Base-by-base conservation (phyloP, 2,113 vertebrate genomes). In the Cinclus cinclus region DNA sequence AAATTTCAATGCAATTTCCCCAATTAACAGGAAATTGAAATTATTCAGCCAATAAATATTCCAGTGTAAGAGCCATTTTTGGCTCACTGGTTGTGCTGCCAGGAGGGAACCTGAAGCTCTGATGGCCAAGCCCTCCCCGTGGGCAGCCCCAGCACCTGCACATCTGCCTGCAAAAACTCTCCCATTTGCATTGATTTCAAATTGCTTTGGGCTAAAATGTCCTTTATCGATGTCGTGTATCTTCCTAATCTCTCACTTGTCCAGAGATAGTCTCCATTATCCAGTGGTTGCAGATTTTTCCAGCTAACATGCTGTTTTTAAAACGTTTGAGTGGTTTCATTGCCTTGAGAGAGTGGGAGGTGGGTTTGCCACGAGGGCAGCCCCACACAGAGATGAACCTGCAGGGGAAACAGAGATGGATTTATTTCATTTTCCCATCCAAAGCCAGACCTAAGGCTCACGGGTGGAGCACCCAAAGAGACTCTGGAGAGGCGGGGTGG, bases 321-420 rank as follows among this genome's bases (percentile, higher is more conserved):
- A 77, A 89, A 62, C 0, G 0, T 94, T 39, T 42, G 76, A 55
- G 83, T 35, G 87, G 23, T 80, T 87, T 83, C 22, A 4, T 13
- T 59, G 79, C 70, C 60, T 27, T 6, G 31, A 80, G 86, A 31
- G 53, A 24, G 33, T 50, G 65, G 60, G 63, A 90, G 78, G 74
- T 50, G 67, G 46, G 37, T 74, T 84, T 81, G 73, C n/a, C 42
- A 63, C n/a, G 2, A 41, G 73, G 35, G 42, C 64, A 83, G 33
- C 55, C 50, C 50, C 7, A 3, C 6, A 3, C 2, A 1, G 67
- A 44, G 52, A 39, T 0, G 1, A 80, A 70, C 23, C 1, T 1
- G 31, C 33, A 67, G 21, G 46, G 58, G 49, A 56, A 75, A 50
- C 24, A n/a, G 22, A 47, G 42, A 46, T 27, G 31, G 37, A 20